Conservation (phyloP, 2,797 vertebrate species). For the Fistularia tabacaria region DNA sequence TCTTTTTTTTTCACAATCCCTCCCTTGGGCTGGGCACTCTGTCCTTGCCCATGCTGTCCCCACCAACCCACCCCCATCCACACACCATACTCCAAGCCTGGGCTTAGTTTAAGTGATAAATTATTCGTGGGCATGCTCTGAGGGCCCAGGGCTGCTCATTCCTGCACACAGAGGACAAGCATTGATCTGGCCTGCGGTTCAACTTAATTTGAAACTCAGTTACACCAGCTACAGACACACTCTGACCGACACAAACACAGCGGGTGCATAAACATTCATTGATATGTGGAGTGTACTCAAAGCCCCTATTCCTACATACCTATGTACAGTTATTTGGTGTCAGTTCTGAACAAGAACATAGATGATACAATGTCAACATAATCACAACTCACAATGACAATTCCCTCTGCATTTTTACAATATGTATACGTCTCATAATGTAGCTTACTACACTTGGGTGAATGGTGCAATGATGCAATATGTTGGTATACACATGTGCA, state of each 20-base stretch:
- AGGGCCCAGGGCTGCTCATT: constrained; percentile 78
- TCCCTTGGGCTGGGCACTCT: constrained; percentile 71
- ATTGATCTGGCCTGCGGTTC: constrained; percentile 78
- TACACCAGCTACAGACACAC: constrained; percentile 74
- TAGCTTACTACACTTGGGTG: neutral
- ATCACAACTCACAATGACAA: constrained; percentile 23
- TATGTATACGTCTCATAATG: constrained; percentile 22
- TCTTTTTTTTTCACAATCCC: constrained; percentile 46
- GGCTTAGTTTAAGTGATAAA: constrained; percentile 75
- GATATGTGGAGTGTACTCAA: constrained; percentile 19
- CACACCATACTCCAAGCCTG: constrained; percentile 45
- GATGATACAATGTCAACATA: constrained; percentile 33
- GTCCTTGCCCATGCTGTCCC: constrained; percentile 61
- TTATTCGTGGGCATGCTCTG: constrained; percentile 77
- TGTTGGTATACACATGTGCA: neutral
- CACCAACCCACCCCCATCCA: constrained; percentile 26
- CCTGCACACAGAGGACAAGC: constrained; percentile 73
- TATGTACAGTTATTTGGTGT: constrained; percentile 16
- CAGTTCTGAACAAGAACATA: constrained; percentile 19
- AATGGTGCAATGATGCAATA: constrained; percentile 3
- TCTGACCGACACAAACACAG: constrained; percentile 52
- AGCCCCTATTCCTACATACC: constrained; percentile 40
- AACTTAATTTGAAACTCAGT: constrained; percentile 80
- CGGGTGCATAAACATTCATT: constrained; percentile 15
- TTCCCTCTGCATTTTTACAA: constrained; percentile 29